Conservation (phyloP, 2,113 vertebrate species). For the Clarias batrachus region DNA sequence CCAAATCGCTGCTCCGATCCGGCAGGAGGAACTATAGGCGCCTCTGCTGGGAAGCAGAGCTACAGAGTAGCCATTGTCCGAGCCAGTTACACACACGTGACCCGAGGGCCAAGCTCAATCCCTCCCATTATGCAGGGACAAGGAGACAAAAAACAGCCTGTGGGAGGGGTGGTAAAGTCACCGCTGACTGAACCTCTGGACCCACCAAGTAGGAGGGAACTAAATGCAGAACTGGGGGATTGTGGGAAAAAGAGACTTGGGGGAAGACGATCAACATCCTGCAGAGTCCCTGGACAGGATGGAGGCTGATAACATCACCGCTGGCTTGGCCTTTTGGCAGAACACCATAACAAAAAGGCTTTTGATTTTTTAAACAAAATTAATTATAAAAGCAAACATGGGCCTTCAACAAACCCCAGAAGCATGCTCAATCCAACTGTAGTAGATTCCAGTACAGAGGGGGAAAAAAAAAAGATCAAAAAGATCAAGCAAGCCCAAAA, state of each 20-base stretch:
- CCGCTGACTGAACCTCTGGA: constrained; percentile 34
- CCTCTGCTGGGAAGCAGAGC: constrained; percentile 59
- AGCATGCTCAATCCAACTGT: not conserved
- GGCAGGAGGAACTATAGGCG: constrained; percentile 28
- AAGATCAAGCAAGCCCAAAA: not conserved
- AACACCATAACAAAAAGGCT: not conserved
- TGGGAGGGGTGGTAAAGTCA: constrained; percentile 17
- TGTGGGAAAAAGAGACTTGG: constrained; percentile 12
- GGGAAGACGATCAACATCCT: constrained; percentile 35
- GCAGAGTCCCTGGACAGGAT: constrained; percentile 35
- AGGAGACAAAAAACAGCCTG: constrained; percentile 33
- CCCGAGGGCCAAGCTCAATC: constrained; percentile 42
- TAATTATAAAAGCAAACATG: not conserved
- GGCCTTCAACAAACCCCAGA: not conserved
- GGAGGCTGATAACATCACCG: constrained; percentile 32
- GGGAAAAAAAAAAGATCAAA: too few species aligned
- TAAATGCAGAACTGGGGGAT: not conserved
- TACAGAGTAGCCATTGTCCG: constrained; percentile 70
- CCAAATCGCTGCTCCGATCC: constrained; percentile 39
- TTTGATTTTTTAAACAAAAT: not conserved
- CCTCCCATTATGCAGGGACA: constrained; percentile 43
- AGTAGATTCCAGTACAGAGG: not conserved
- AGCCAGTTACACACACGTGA: constrained; percentile 61
- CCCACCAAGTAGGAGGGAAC: constrained; percentile 14
- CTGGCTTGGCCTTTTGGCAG: not conserved